These are phyloP conservation scores for Lutraria rhynchaena DNA, from an alignment of 1,140 invertebrate species.

Conservation along the genomic window DNA sequence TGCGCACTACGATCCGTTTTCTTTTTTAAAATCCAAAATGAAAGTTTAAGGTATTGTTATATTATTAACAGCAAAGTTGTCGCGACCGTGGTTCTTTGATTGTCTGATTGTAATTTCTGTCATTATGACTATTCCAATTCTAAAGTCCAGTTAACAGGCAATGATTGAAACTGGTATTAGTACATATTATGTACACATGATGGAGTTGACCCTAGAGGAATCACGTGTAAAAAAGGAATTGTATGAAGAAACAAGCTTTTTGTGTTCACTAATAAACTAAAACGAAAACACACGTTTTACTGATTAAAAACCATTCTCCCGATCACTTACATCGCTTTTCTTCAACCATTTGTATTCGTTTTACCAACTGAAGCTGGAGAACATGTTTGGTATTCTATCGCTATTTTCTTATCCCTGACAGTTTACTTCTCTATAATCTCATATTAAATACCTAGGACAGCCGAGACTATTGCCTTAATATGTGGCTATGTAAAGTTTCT, in stretches of 20 bases:
- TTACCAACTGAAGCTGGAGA: slow-evolving; percentile 15
- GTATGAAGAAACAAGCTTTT: neutral
- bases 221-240: neutral
- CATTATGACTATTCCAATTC: neutral
- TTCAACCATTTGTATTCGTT: slow-evolving; percentile 7
- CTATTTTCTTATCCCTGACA: neutral
- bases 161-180: neutral
- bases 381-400: slow-evolving; percentile 17
- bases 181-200: neutral
- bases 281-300: slow-evolving; percentile 5
- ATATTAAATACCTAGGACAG: slow-evolving; percentile 14
- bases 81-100: slow-evolving; percentile 42
- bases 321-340: neutral
- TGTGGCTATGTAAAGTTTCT: slow-evolving; percentile 2
- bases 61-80: too few species aligned
- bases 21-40: too few species aligned
- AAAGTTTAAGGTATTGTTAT: too few species aligned
- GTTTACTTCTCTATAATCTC: slow-evolving; percentile 18
- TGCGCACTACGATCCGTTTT: too few species aligned
- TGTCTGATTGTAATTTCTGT: neutral
- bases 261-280: neutral
- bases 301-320: slow-evolving; percentile 11
- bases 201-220: slow-evolving; percentile 2
- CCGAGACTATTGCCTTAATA: neutral
- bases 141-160: neutral